Conservation (phyloP, 35 echinoderm and acorn worm species). For the Eucidaris tribuloides region DNA sequence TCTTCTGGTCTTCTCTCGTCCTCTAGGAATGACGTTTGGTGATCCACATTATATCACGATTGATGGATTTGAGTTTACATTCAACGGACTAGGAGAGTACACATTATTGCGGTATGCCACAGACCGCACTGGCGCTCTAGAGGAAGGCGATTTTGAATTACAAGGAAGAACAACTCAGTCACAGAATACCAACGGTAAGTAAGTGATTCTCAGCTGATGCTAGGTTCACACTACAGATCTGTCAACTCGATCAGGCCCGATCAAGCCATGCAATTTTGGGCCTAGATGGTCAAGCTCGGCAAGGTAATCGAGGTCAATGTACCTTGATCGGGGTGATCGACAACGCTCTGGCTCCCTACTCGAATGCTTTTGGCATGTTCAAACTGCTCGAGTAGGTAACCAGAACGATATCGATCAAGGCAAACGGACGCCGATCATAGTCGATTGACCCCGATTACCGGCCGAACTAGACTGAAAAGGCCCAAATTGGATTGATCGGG, state of each 20-base stretch:
- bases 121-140: neutral
- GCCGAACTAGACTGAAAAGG: too few species aligned
- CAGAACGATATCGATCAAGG: too few species aligned
- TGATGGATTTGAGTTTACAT: constrained; percentile 50
- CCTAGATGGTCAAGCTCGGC: neutral
- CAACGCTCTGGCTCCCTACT: too few species aligned
- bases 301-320: neutral
- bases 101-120: constrained; percentile 23
- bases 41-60: constrained; percentile 57
- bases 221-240: neutral
- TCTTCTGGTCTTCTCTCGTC: too few species aligned
- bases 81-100: constrained; percentile 60
- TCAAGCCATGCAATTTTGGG: neutral
- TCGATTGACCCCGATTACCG: too few species aligned
- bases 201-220: neutral
- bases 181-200: neutral
- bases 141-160: constrained; percentile 11
- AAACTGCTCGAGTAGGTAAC: too few species aligned
- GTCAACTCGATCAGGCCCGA: too few species aligned
- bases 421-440: too few species aligned
- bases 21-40: constrained; percentile 42
- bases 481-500: too few species aligned
- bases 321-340: neutral
- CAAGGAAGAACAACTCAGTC: neutral
- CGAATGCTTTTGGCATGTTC: too few species aligned